Conservation (phyloP, 2,113 vertebrate genomes). For the Toxotes chatareus region DNA sequence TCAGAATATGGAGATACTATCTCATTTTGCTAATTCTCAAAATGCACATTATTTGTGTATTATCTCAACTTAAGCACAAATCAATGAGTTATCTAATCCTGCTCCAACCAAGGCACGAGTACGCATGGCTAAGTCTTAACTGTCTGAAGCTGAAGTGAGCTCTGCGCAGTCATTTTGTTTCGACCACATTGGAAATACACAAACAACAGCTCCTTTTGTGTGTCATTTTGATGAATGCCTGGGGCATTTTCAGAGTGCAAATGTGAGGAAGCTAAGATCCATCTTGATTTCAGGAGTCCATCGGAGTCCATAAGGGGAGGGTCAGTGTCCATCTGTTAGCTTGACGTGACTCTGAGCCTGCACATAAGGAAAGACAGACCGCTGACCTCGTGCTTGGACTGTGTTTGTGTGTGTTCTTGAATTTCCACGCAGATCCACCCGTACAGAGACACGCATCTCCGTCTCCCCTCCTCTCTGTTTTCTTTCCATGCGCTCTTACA, state of each 20-base stretch:
- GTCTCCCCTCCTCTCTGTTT: constrained; percentile 3
- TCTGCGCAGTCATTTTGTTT: constrained; percentile 22
- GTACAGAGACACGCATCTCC: constrained; percentile 5
- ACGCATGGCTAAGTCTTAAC: constrained; percentile 2
- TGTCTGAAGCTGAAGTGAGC: constrained; percentile 40
- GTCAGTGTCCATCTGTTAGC: constrained; percentile 91
- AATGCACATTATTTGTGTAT: constrained; percentile 57
- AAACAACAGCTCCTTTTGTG: constrained; percentile 49
- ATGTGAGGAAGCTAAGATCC: constrained; percentile 75
- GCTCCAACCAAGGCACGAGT: constrained; percentile 7
- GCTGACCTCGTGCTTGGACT: constrained; percentile 52
- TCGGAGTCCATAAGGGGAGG: constrained; percentile 80
- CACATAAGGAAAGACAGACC: constrained; percentile 61
- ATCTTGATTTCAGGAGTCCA: constrained; percentile 81
- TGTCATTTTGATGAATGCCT: constrained; percentile 80
- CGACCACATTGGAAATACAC: constrained; percentile 54
- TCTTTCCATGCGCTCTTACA: constrained; percentile 30
- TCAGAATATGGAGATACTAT: constrained; percentile 38
- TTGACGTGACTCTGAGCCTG: constrained; percentile 84
- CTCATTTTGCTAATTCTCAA: constrained; percentile 55
- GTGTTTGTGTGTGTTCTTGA: constrained; percentile 21
- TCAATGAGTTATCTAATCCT: constrained; percentile 60
- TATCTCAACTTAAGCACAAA: constrained; percentile 49
- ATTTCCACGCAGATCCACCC: constrained; percentile 11
- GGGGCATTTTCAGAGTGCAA: constrained; percentile 76